Base-by-base conservation (phyloP, 2,888 invertebrate species). In the Clitarchus hookeri region DNA sequence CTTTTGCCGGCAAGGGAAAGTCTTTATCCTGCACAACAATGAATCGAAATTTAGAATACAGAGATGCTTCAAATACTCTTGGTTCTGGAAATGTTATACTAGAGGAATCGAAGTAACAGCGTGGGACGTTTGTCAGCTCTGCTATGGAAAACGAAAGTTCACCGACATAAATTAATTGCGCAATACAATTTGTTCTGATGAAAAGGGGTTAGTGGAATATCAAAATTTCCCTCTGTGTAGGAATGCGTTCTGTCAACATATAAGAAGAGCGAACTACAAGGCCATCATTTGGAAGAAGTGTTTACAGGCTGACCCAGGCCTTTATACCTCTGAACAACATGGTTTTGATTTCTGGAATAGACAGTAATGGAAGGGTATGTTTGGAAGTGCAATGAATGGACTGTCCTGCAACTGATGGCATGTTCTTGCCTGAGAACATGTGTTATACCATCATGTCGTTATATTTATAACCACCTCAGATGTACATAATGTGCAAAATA, bases 1-100 rank as follows among this genome's bases (percentile, higher is more conserved):
- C 79, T 79, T 79, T 79, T 79, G 13, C 79, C 12, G 79, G n/a
- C n/a, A 79, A 79, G 79, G 13, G 79, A 79, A 79, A 79, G 79
- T 79, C 0, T 79, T 79, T n/a, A n/a, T 13, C 23, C n/a, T 79
- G 23, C 13, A n/a, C 25, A 79, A 13, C 23, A 79, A 79, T 79
- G 23, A 79, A 79, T 19, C 79, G 23, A 79, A 79, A 79, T 79
- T 12, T 79, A 2, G 25, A n/a, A 79, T 79, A 79, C n/a, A 79
- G n/a, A 79, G 27, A 79, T 23, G n/a, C 79, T n/a, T n/a, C 0
- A 4, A 27, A n/a, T 79, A n/a, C n/a, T n/a, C 23, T 79, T 79
- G 79, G 79, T 79, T 19, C 12, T 26, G 25, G 13, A 79, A n/a
- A 13, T 79, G 79, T 4, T 23, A 79, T 79, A 13, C n/a, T 8